Evolutionary conservation across 2,797 vertebrate species (phyloP).

Genomic region (Cossypha caffra): DNA sequence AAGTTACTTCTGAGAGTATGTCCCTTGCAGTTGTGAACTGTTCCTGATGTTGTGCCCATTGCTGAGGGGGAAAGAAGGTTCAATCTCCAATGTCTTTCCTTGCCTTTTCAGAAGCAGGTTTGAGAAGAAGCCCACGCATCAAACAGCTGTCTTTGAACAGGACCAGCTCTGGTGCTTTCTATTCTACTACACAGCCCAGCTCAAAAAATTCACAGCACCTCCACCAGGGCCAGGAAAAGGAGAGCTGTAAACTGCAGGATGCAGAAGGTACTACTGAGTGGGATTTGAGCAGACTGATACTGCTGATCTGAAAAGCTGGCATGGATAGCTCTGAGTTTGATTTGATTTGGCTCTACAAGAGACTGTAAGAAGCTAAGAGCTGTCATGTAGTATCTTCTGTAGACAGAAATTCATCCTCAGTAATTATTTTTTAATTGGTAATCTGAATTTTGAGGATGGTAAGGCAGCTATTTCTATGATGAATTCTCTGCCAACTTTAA

Average conservation of each 20-base stretch:
- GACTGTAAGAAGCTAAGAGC: neutral
- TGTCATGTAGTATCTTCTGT: neutral
- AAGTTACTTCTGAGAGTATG: neutral
- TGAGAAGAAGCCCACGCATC: constrained; percentile 92
- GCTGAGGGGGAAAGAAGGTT: neutral
- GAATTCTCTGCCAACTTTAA: neutral
- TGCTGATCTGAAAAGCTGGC: constrained; percentile 25
- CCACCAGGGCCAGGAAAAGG: constrained; percentile 67
- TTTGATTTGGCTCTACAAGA: constrained; percentile 22
- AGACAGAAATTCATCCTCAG: neutral
- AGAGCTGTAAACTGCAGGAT: constrained; percentile 49
- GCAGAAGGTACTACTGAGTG: constrained; percentile 51
- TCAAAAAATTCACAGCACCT: constrained; percentile 81
- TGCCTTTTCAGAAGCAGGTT: constrained; percentile 70
- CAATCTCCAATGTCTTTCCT: neutral
- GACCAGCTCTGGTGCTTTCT: constrained; percentile 83
- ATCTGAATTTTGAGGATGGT: neutral
- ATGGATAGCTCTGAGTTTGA: neutral
- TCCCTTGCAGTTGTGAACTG: neutral
- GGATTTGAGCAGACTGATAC: neutral
- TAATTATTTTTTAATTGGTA: constrained; percentile 38
- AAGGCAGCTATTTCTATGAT: neutral
- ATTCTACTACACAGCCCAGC: constrained; percentile 78
- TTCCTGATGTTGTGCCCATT: neutral
- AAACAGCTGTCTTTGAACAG: constrained; percentile 80